phyloP scores from a whole-genome alignment of 30 jellyfish, hydroid and myxozoan species.

The Mastigias papua region DNA sequence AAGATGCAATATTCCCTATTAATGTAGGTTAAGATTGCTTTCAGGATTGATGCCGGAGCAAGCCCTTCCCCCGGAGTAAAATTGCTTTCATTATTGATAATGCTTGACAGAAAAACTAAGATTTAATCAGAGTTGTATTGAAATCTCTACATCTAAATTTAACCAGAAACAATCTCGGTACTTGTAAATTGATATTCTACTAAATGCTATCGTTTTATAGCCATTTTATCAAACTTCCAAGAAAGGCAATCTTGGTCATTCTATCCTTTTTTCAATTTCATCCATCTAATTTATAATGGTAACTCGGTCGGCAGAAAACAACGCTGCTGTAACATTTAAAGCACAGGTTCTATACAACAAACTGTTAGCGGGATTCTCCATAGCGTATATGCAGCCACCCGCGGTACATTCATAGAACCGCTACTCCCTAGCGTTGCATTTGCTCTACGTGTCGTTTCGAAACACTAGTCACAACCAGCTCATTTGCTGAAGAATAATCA shows the following conservation, averaged over 20 bases:
- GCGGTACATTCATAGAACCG: slow-evolving; percentile 44
- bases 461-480: slow-evolving; percentile 46
- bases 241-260: background rate
- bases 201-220: no score
- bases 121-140: slow-evolving; percentile 42
- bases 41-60: background rate
- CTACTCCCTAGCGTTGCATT: slow-evolving; percentile 66
- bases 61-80: slow-evolving; percentile 16
- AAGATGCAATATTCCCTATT: no score
- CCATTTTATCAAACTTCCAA: background rate
- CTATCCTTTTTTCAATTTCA: background rate
- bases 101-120: slow-evolving; percentile 11
- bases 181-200: no score
- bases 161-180: background rate
- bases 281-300: background rate
- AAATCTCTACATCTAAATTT: background rate
- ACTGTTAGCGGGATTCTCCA: slow-evolving; percentile 68
- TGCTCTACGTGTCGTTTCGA: background rate
- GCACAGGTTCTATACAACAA: slow-evolving; percentile 83
- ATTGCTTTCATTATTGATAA: slow-evolving; percentile 23
- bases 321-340: slow-evolving; percentile 45
- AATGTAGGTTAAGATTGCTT: no score
- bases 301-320: slow-evolving; percentile 29
- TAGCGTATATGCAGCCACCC: slow-evolving; percentile 72
- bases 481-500: slow-evolving; percentile 67